Base-by-base conservation (phyloP, 2,113 vertebrate species). In the Xiphias gladius region DNA sequence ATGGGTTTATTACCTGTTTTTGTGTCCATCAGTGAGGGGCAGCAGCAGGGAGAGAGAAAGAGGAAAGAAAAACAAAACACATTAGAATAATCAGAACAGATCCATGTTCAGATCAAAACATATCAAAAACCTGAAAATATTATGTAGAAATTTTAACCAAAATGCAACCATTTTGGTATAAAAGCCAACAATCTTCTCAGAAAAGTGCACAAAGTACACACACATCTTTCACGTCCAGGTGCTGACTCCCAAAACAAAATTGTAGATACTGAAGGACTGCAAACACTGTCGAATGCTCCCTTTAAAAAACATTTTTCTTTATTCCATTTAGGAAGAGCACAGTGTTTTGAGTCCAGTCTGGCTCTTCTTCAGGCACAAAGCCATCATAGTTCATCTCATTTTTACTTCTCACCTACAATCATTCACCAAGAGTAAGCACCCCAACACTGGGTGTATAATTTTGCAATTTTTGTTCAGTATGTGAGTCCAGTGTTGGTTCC, bases 1-100 rank as follows among this genome's bases (percentile, higher is more conserved):
- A 71, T 14, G 4, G 2, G 11, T 81, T 69, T n/a, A 32, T 91
- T 93, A 94, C 92, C 93, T 94, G 90, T 90, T 89, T n/a, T 10
- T 16, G 63, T 10, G 54, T 64, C 63, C 79, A 73, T 35, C 70
- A 35, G 50, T 10, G 35, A 37, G 39, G 7, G 13, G 61, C 75
- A 48, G 67, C 64, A 73, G 43, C 71, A 69, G 24, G 39, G 35
- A 52, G 35, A 59, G 22, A 77, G 50, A 70, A 71, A 80, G 24
- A 78, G 32, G 64, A 71, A 24, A 77, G 9, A 24, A 24, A 12
- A 37, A 32, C 19, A 46, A 54, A 55, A 76, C 24, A 62, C 0
- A 16, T 89, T 65, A 88, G 63, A 19, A 75, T 2, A 58, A 41
- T 78, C 7, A 61, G 13, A 65, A 59, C 24, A 76, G 4, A 72